Evolutionary conservation across 2,888 invertebrate species (phyloP).

Genomic region (Malacosoma neustria): DNA sequence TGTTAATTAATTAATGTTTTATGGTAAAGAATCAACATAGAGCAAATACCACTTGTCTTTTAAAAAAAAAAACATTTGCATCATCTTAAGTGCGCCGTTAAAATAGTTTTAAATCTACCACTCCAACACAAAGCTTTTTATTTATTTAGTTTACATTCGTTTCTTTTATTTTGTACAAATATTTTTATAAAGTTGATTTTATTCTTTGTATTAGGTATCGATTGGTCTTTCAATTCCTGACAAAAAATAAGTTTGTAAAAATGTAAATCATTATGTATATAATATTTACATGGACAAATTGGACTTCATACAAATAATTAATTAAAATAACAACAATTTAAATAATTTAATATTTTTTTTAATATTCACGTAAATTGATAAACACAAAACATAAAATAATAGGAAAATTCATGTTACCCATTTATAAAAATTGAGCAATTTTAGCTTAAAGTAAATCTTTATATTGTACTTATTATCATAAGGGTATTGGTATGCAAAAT

Average conservation of each 20-base stretch:
- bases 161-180: slow-evolving; percentile 33
- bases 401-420: slow-evolving; percentile 27
- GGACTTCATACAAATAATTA: neutral
- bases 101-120: neutral
- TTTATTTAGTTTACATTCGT: slow-evolving; percentile 8
- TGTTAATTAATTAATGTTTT: too few species aligned
- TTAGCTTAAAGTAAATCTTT: slow-evolving; percentile 55
- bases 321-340: too few species aligned
- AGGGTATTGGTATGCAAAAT: slow-evolving; percentile 30
- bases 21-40: too few species aligned
- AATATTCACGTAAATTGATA: slow-evolving; percentile 4
- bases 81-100: neutral
- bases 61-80: too few species aligned
- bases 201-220: slow-evolving; percentile 23
- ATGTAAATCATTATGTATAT: slow-evolving; percentile 11
- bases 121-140: slow-evolving; percentile 3
- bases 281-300: slow-evolving; percentile 14
- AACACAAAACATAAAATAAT: slow-evolving; percentile 8
- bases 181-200: slow-evolving; percentile 23
- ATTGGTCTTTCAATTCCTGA: slow-evolving; percentile 46
- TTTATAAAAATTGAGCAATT: slow-evolving; percentile 67
- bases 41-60: too few species aligned
- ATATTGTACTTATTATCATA: slow-evolving; percentile 61
- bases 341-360: too few species aligned
- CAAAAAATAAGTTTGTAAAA: slow-evolving; percentile 26